Evolutionary conservation across 2,113 vertebrate genomes (phyloP), one percentile per base, ranked within the genome.

Genomic region (Isurus oxyrinchus): DNA sequence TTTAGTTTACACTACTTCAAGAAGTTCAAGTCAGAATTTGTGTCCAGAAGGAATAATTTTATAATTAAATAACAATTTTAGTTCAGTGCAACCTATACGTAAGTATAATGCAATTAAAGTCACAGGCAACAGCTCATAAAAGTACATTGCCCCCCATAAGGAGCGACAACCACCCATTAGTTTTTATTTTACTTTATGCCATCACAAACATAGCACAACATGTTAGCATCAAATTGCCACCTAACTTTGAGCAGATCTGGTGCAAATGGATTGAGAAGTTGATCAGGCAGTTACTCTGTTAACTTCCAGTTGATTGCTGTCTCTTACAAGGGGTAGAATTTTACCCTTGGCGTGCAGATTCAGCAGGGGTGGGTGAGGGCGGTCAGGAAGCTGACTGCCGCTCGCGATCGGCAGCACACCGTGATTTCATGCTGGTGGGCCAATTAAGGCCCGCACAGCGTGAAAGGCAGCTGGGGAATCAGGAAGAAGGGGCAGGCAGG

Each of bases 21-120:
- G 61, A 61, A 7, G 53, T 57, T 90, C 87, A 90, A 14, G 53
- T 90, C 23, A 57, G 88, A 61, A 93, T 19, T 63, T 63, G n/a
- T 63, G 59, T 93, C 90, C 35, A n/a, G 19, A 93, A 14, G 40
- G 40, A 63, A 63, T 91, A 31, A 19, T 84, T 35, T 57, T 19
- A 91, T 57, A 35, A 91, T 91, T 91, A 91, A 91, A 91, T 35
- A 61, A 59, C 11, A 57, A 91, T 91, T 91, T 61, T 61, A 91
- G 55, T 5, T 91, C 11, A 57, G 31, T 5, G 25, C 55, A 14
- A 35, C 25, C 27, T 91, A 3, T 31, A 91, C 27, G 19, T 88
- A 57, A 59, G 59, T 91, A 59, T 91, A 44, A 19, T 21, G 14
- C 40, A 84, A 44, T 84, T 21, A 84, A 84, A 44, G n/a, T 84